Evolutionary conservation across 1,140 invertebrate species (phyloP).

Genomic region (Leptinotarsa lineolata): DNA sequence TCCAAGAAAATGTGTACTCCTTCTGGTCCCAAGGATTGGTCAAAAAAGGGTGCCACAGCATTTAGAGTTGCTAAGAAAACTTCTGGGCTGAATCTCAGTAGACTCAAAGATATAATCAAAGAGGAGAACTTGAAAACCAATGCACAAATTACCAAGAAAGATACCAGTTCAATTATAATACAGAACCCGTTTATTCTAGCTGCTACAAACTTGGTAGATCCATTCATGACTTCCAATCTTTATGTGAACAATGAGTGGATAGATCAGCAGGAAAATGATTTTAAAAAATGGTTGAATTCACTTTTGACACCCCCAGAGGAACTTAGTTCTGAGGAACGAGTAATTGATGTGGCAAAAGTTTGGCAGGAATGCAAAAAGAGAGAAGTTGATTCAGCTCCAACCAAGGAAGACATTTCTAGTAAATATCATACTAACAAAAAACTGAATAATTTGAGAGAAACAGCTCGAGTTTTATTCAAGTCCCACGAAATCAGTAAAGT

Average conservation of each 20-base stretch:
- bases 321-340: constrained; percentile 55
- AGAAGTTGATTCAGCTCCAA: constrained; percentile 67
- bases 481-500: constrained; percentile 64
- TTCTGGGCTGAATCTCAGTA: constrained; percentile 33
- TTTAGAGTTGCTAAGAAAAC: constrained; percentile 33
- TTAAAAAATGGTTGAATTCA: constrained; percentile 87
- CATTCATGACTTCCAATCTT: constrained; percentile 68
- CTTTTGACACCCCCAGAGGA: constrained; percentile 79
- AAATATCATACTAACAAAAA: constrained; percentile 67
- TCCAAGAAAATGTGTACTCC: not conserved
- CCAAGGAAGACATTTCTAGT: constrained; percentile 69
- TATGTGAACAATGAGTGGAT: constrained; percentile 82
- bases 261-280: constrained; percentile 77
- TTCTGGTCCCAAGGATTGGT: constrained; percentile 24
- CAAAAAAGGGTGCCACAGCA: constrained; percentile 28
- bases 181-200: constrained; percentile 63
- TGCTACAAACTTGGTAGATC: constrained; percentile 67
- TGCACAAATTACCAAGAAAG: not conserved
- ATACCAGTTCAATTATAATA: constrained; percentile 31
- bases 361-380: constrained; percentile 71
- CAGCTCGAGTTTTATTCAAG: constrained; percentile 64
- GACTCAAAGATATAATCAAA: not conserved
- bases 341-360: constrained; percentile 71
- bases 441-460: constrained; percentile 68
- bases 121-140: constrained; percentile 13